A percentile compares a stretch with the other conserved stretches of the same genome.
Conservation (phyloP, 2,888 invertebrate species). For the Neria commutata region DNA sequence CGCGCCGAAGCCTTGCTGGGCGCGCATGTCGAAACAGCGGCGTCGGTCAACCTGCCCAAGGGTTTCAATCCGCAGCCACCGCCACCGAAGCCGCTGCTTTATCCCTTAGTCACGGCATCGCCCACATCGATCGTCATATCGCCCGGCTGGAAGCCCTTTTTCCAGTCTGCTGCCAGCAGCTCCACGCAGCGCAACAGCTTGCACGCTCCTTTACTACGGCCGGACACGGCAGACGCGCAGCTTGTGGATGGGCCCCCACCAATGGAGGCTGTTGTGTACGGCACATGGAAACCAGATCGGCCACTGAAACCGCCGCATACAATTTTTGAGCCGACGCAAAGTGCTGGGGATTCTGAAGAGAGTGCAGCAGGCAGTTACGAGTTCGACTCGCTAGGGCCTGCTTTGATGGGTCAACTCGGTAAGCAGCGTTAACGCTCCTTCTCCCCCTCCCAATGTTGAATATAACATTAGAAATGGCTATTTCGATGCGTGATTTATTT, state of each 20-base stretch:
- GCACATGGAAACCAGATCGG: slow-evolving; percentile 51
- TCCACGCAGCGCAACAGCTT: not conserved
- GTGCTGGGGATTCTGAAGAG: not conserved
- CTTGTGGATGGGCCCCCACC: slow-evolving; percentile 13
- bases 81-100: slow-evolving; percentile 31
- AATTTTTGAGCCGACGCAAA: not conserved
- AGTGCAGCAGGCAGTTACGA: not conserved
- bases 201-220: slow-evolving; percentile 11
- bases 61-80: slow-evolving; percentile 34
- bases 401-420: not conserved
- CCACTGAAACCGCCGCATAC: slow-evolving; percentile 39
- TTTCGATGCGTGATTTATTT: too few species aligned
- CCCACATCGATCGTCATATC: slow-evolving; percentile 11
- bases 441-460: too few species aligned
- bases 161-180: not conserved
- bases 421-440: too few species aligned
- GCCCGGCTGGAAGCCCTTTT: slow-evolving; percentile 27
- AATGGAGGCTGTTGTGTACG: slow-evolving; percentile 48
- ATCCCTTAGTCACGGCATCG: slow-evolving; percentile 20
- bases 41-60: slow-evolving; percentile 26
- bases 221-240: too few species aligned
- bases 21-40: too few species aligned
- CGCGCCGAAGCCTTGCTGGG: too few species aligned
- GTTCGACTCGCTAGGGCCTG: not conserved
- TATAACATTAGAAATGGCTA: too few species aligned